Conservation (phyloP, 1,140 invertebrate genomes). For the Cyclina sinensis region DNA sequence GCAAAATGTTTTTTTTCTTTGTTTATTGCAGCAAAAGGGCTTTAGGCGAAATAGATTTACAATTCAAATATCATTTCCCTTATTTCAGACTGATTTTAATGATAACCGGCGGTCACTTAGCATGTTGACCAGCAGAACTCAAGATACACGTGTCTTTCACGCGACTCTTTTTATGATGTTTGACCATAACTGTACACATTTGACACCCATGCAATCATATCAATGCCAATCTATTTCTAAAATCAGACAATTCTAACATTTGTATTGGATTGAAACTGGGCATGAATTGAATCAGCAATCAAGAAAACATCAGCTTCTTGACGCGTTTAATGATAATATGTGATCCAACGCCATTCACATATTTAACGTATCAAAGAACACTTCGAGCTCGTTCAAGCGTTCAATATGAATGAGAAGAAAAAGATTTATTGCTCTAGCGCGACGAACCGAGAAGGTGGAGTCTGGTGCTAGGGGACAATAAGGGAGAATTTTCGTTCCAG, state of each 20-base stretch:
- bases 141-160: constrained; percentile 37
- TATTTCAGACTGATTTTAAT: constrained; percentile 26
- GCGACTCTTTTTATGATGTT: constrained; percentile 1
- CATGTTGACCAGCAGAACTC: constrained; percentile 6
- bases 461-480: constrained; percentile 13
- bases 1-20: constrained; percentile 46
- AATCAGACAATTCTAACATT: constrained; percentile 27
- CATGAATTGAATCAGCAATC: constrained; percentile 50
- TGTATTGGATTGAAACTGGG: constrained; percentile 6
- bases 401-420: constrained; percentile 45
- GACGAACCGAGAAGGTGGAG: constrained; percentile 39
- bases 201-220: constrained; percentile 50
- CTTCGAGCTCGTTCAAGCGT: constrained; percentile 37
- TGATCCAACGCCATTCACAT: constrained; percentile 56
- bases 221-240: constrained; percentile 46
- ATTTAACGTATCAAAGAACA: constrained; percentile 64
- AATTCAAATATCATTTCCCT: constrained; percentile 49
- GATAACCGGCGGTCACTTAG: constrained; percentile 45
- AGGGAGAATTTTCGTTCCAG: constrained; percentile 23
- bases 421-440: constrained; percentile 48
- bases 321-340: constrained; percentile 49
- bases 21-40: constrained; percentile 21
- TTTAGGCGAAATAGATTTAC: constrained; percentile 42
- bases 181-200: constrained; percentile 35
- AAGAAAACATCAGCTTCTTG: constrained; percentile 49